Base-by-base conservation (phyloP, 1,140 invertebrate genomes). In the Cotesia chilonis region DNA sequence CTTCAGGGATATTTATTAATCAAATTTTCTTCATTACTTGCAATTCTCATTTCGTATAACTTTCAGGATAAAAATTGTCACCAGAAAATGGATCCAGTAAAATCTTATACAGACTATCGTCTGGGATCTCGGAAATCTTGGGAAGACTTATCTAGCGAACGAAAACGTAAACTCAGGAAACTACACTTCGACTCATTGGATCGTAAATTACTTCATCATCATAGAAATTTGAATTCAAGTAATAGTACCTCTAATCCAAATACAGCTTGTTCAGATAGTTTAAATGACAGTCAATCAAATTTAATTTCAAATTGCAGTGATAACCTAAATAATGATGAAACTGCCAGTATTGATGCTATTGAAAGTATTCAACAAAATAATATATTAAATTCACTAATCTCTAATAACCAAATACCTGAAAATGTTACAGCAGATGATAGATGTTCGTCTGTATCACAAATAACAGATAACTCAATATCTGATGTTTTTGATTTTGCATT, bases 251-350 rank as follows among this genome's bases (percentile, higher is more conserved):
- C n/a, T 7, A 52, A 7, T 52, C 47, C 47, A n/a, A 52, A 10
- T 52, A 10, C 47, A 7, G 47, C 47, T 52, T 10, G 28, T 28
- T 28, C 28, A 28, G 28, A 28, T 28, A 28, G 28, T 28, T 52
- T 52, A 52, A 52, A 52, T 52, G 51, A 52, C 51, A 9, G 51
- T 52, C 51, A 52, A 52, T 52, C 51, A 52, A 52, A 52, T 52
- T 52, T n/a, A 52, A 52, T 52, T 52, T 52, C 51, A 52, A 52
- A 52, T 52, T 52, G 51, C 51, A 10, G 51, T 52, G 51, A 52
- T 52, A 52, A 52, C 51, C 51, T 52, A 52, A 52, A 52, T 52
- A 52, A n/a, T 52, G 51, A 9, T 52, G 51, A 52, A 52, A 52
- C n/a, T 52, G 7, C 51, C 51, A 52, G 51, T 52, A 52, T 52